These are phyloP conservation scores for Meghimatium bilineatum DNA, from an alignment of 2,888 invertebrate species.

Conservation along the genomic window DNA sequence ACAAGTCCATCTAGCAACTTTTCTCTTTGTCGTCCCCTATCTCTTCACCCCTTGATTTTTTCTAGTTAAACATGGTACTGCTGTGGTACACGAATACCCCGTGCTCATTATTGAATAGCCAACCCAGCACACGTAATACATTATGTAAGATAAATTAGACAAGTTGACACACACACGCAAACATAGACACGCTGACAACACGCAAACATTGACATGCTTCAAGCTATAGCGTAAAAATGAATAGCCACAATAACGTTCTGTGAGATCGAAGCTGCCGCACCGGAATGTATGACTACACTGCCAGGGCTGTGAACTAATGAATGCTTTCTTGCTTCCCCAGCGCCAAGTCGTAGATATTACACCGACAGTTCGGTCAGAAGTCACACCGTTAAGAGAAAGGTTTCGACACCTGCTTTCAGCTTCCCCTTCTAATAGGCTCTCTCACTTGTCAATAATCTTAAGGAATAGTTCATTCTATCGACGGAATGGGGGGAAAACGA, in stretches of 20 bases:
- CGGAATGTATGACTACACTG: conserved; percentile 4
- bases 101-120: no score
- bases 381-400: conserved; percentile 34
- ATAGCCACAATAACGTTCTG: background rate
- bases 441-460: conserved; percentile 31
- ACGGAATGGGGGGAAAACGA: background rate
- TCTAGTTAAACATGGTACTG: no score
- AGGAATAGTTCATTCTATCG: conserved; percentile 15
- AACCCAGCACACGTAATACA: no score
- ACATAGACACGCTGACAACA: no score
- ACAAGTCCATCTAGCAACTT: no score
- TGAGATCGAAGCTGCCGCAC: conserved; percentile 17
- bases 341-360: conserved; percentile 27
- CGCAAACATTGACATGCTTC: no score
- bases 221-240: no score
- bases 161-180: no score
- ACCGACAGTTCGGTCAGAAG: conserved; percentile 15
- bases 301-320: conserved; percentile 32
- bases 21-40: no score
- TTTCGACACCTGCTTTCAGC: conserved; percentile 40
- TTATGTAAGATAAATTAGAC: no score
- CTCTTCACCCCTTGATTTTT: no score
- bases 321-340: conserved; percentile 18
- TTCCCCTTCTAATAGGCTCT: conserved; percentile 36
- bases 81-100: no score